phyloP scores from a whole-genome alignment of 2,888 invertebrate species.

The Noctua fimbriata region DNA sequence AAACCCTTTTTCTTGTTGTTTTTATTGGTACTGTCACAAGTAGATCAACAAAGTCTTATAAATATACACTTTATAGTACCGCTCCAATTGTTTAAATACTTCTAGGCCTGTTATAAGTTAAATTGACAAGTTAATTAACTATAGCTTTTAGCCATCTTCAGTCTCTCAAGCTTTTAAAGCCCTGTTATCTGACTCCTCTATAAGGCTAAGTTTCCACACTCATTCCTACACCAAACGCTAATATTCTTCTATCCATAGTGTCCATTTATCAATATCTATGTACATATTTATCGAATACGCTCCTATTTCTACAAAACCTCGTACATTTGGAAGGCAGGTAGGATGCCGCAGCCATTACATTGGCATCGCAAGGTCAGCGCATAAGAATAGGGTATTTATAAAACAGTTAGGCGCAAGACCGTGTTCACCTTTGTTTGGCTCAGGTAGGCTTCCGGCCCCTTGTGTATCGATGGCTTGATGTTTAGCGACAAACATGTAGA shows the following conservation, averaged over 20 bases:
- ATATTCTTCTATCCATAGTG: not conserved
- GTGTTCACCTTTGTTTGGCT: constrained; percentile 61
- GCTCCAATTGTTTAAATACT: not conserved
- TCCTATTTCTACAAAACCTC: constrained; percentile 16
- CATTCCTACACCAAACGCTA: not conserved
- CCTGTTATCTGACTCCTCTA: not conserved
- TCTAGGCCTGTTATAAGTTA: not conserved
- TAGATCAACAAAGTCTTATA: not conserved
- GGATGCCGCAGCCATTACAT: constrained; percentile 44
- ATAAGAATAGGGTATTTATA: constrained; percentile 64
- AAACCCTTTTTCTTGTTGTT: not conserved
- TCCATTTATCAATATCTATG: not conserved
- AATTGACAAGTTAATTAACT: not conserved
- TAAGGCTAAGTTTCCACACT: not conserved
- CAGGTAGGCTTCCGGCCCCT: constrained; percentile 68
- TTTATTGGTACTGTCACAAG: not conserved
- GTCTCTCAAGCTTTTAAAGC: not conserved
- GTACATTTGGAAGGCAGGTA: constrained; percentile 51
- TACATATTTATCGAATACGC: not conserved
- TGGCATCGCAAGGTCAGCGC: constrained; percentile 63
- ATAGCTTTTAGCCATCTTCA: not conserved
- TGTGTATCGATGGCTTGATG: constrained; percentile 39
- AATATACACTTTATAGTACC: not conserved
- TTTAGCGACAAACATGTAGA: constrained; percentile 47
- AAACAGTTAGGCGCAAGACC: constrained; percentile 64